Evolutionary conservation across 2,888 invertebrate genomes (phyloP).

Genomic region (Eurois occulta): DNA sequence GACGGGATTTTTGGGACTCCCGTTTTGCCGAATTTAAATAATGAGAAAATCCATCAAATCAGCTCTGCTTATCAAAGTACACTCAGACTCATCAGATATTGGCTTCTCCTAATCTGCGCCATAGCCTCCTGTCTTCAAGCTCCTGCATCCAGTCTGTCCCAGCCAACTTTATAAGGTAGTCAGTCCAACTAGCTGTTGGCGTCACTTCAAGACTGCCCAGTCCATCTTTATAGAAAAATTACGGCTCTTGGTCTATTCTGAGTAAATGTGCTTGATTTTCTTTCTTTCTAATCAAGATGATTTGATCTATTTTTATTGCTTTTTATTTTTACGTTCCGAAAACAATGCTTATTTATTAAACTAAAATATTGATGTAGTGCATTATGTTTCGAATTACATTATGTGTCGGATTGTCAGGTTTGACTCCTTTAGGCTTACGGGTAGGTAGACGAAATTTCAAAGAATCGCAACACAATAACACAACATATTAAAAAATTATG

Average conservation of each 20-base stretch:
- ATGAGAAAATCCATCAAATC: not conserved
- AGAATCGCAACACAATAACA: too few species aligned
- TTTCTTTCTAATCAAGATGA: not conserved
- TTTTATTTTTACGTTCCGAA: not conserved
- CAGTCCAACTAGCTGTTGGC: not conserved
- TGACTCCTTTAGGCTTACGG: too few species aligned
- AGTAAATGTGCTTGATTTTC: not conserved
- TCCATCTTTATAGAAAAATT: not conserved
- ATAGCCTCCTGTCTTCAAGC: not conserved
- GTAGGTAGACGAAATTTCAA: too few species aligned
- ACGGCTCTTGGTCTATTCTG: too few species aligned
- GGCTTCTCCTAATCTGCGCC: not conserved
- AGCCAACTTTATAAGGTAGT: not conserved
- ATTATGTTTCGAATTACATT: not conserved
- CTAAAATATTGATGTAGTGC: not conserved
- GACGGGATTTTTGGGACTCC: not conserved
- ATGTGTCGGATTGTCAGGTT: too few species aligned
- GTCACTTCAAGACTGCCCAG: not conserved
- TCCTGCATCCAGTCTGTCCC: not conserved
- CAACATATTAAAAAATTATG: too few species aligned
- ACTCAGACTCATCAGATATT: not conserved
- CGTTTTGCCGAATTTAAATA: not conserved
- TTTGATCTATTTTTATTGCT: not conserved
- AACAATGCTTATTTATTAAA: not conserved
- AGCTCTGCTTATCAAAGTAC: not conserved